phyloP scores from a whole-genome alignment of 2,113 vertebrate genomes.

The Pseudorasbora parva region DNA sequence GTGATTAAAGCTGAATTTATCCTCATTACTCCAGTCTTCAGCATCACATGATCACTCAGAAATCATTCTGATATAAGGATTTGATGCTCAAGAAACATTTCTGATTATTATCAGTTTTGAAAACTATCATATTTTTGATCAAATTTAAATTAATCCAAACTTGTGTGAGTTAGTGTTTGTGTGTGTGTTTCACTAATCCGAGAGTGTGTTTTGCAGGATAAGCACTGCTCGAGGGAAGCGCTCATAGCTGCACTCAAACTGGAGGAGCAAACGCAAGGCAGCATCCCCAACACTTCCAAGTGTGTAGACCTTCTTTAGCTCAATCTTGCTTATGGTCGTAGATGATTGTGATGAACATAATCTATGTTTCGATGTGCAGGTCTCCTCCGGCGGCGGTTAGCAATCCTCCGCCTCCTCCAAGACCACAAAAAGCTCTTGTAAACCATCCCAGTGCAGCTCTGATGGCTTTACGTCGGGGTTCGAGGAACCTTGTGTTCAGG shows the following conservation, averaged over 20 bases:
- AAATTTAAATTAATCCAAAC: too few species aligned
- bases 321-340: not conserved
- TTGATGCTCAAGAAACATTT: too few species aligned
- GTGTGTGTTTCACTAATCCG: not conserved
- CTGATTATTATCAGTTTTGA: too few species aligned
- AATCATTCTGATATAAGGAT: too few species aligned
- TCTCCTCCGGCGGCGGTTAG: constrained; percentile 81
- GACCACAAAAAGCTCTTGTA: constrained; percentile 95
- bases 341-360: not conserved
- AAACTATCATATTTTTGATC: too few species aligned
- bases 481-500: constrained; percentile 98
- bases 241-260: constrained; percentile 93
- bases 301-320: constrained; percentile 55
- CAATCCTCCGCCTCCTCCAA: constrained; percentile 81
- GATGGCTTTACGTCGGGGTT: constrained; percentile 96
- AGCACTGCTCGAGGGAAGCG: constrained; percentile 98
- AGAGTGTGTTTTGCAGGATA: constrained; percentile 82
- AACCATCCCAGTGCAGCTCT: constrained; percentile 98
- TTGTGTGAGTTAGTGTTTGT: not conserved
- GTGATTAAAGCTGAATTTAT: too few species aligned
- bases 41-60: too few species aligned
- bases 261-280: constrained; percentile 90
- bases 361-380: constrained; percentile 67
- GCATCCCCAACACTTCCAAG: constrained; percentile 91
- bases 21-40: too few species aligned